A percentile compares a stretch with the other conserved stretches of the same genome.
phyloP scores from a whole-genome alignment of 2,888 invertebrate genomes.

The Labia minor region DNA sequence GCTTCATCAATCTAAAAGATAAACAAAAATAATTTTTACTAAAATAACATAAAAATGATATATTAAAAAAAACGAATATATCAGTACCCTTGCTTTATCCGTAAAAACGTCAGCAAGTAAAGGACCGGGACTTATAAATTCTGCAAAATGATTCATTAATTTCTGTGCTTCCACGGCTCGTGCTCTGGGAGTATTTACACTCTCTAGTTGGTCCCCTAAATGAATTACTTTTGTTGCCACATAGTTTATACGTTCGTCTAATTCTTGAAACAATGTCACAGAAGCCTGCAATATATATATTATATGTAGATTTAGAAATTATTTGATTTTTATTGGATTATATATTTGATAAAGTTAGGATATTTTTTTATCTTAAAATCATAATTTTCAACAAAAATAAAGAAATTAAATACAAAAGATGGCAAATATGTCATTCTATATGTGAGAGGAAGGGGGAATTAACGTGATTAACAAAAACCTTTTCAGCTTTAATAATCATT shows the following conservation, averaged over 20 bases:
- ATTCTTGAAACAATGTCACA: slow-evolving; percentile 76
- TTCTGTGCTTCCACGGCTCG: slow-evolving; percentile 91
- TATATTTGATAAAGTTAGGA: neutral
- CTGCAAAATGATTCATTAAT: slow-evolving; percentile 81
- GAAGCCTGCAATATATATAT: slow-evolving; percentile 58
- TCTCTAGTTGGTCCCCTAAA: slow-evolving; percentile 96
- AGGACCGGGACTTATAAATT: slow-evolving; percentile 79
- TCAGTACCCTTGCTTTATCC: slow-evolving; percentile 61
- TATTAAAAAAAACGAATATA: no score
- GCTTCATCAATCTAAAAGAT: slow-evolving; percentile 72
- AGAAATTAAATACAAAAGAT: no score
- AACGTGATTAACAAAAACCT: no score
- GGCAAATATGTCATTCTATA: no score
- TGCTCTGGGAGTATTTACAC: slow-evolving; percentile 87
- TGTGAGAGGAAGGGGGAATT: no score
- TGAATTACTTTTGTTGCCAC: slow-evolving; percentile 97
- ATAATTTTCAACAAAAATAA: slow-evolving; percentile 18
- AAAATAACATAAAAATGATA: neutral
- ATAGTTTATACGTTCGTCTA: slow-evolving; percentile 91
- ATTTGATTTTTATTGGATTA: no score
- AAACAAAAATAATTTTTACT: neutral
- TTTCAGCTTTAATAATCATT: no score
- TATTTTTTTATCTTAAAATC: slow-evolving; percentile 14
- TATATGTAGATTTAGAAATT: slow-evolving; percentile 18
- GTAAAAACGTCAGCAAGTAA: slow-evolving; percentile 76